These are phyloP conservation scores for Lampris megalopsis DNA, from an alignment of 2,113 vertebrate species.

Conservation along the genomic window DNA sequence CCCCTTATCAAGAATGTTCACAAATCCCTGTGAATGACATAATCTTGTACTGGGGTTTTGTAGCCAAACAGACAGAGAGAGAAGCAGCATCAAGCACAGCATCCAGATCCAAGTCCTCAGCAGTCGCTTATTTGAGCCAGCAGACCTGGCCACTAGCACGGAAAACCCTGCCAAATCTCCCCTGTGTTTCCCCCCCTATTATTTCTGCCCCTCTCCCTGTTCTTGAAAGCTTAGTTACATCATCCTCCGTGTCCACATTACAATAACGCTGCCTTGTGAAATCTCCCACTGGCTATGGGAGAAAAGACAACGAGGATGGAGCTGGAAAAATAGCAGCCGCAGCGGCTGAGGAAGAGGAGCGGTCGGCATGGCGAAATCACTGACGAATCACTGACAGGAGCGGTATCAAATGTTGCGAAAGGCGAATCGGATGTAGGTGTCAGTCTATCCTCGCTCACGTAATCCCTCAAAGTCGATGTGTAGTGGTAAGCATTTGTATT, in stretches of 20 bases:
- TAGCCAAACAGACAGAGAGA: constrained; percentile 71
- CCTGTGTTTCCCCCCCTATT: constrained; percentile 42
- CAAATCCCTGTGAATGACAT: constrained; percentile 75
- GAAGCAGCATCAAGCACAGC: constrained; percentile 58
- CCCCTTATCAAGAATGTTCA: constrained; percentile 69
- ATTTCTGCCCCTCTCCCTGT: constrained; percentile 67
- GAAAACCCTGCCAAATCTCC: constrained; percentile 69
- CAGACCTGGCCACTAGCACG: constrained; percentile 72
- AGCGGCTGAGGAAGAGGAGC: constrained; percentile 49
- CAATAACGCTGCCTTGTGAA: constrained; percentile 63
- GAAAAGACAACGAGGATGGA: not conserved
- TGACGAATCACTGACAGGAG: constrained; percentile 23
- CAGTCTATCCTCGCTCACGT: constrained; percentile 43
- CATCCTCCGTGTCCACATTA: constrained; percentile 75
- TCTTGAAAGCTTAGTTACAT: constrained; percentile 73
- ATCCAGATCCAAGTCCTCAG: constrained; percentile 75
- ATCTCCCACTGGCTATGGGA: constrained; percentile 60
- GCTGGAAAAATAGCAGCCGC: constrained; percentile 38
- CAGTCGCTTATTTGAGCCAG: constrained; percentile 69
- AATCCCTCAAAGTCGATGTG: constrained; percentile 60
- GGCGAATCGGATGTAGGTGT: constrained; percentile 49
- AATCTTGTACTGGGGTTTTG: constrained; percentile 60
- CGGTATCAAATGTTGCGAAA: constrained; percentile 45
- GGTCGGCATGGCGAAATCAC: constrained; percentile 21
- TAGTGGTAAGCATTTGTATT: constrained; percentile 69